Evolutionary conservation across 2,797 vertebrate species (phyloP).

Genomic region (Crenichthys baileyi): DNA sequence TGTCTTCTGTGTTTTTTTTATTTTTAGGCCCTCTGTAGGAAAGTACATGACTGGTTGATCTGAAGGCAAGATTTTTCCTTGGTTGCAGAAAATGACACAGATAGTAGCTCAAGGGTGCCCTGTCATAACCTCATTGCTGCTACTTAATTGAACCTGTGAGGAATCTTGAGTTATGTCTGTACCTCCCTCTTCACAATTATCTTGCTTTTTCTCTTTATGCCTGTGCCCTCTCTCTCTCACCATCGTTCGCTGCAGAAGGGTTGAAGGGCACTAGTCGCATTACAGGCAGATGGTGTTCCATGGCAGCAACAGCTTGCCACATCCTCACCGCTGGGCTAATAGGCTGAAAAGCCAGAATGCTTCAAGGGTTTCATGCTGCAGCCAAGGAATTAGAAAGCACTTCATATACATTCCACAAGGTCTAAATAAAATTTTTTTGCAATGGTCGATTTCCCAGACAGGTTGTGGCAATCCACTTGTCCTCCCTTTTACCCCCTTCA

Average conservation of each 20-base stretch:
- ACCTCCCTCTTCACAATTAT: slow-evolving; percentile 23
- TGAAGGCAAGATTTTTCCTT: slow-evolving; percentile 12
- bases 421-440: slow-evolving; percentile 48
- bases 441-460: slow-evolving; percentile 43
- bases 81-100: slow-evolving; percentile 21
- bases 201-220: slow-evolving; percentile 1
- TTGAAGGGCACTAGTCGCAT: slow-evolving; percentile 58
- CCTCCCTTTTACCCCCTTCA: slow-evolving; percentile 1
- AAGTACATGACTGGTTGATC: slow-evolving; percentile 15
- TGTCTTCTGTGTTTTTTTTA: slow-evolving; percentile 13
- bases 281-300: slow-evolving; percentile 71
- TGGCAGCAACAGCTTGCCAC: slow-evolving; percentile 72
- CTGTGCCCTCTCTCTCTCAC: slow-evolving; percentile 10
- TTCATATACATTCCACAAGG: slow-evolving; percentile 55
- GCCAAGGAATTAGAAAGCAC: slow-evolving; percentile 46
- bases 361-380: slow-evolving; percentile 44
- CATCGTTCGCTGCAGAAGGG: slow-evolving; percentile 42
- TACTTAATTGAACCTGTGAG: slow-evolving; percentile 52
- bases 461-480: slow-evolving; percentile 30
- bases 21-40: slow-evolving; percentile 16
- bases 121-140: slow-evolving; percentile 39
- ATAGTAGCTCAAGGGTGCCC: slow-evolving; percentile 33
- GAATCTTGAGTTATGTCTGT: slow-evolving; percentile 27
- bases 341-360: slow-evolving; percentile 45
- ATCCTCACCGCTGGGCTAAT: slow-evolving; percentile 63